Conservation (phyloP, 2,797 vertebrate species). For the Enteromius paludinosus region DNA sequence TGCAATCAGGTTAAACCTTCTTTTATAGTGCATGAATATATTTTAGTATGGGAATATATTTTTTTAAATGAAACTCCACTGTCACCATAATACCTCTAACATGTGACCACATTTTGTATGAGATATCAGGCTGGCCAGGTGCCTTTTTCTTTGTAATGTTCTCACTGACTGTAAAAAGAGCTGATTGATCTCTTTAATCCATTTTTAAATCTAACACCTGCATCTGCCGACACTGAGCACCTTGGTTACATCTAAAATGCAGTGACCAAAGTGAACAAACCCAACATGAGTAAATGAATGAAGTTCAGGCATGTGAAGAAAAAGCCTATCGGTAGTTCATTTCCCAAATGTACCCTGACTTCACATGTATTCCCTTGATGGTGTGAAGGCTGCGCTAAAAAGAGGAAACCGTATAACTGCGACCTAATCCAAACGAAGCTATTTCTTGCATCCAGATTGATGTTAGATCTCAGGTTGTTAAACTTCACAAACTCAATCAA, state of each 20-base stretch:
- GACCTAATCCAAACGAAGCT: neutral
- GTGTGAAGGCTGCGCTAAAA: neutral
- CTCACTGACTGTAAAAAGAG: conserved; percentile 11
- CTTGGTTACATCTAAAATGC: conserved; percentile 29
- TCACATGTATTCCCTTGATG: neutral
- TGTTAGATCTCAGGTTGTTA: neutral
- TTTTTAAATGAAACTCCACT: neutral
- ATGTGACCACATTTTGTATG: neutral
- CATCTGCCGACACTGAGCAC: conserved; percentile 16
- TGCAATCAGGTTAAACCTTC: neutral
- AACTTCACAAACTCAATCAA: neutral
- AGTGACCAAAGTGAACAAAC: neutral
- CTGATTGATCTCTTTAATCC: conserved; percentile 30
- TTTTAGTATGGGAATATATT: neutral
- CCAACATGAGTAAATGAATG: conserved; percentile 16
- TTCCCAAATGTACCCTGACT: neutral
- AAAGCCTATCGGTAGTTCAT: neutral
- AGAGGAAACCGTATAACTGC: neutral
- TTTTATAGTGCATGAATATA: neutral
- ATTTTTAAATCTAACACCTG: conserved; percentile 31
- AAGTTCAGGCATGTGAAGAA: too few relatives aligned
- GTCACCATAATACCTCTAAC: neutral
- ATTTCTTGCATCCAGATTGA: neutral
- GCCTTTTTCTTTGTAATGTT: neutral
- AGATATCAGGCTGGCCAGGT: neutral